phyloP scores from a whole-genome alignment of 2,113 vertebrate genomes.

The Protobothrops mucrosquamatus region DNA sequence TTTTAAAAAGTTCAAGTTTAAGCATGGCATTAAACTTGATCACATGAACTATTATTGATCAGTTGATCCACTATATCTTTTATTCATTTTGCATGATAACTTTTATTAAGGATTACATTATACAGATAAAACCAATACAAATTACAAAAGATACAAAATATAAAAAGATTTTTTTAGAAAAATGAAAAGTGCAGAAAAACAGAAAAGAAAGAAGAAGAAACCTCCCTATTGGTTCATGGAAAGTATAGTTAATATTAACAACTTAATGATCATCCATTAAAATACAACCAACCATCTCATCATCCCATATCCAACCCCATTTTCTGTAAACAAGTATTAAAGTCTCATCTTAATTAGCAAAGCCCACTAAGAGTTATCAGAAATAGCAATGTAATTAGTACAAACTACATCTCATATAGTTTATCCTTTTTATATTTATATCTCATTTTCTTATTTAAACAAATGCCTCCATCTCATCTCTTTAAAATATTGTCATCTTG shows the following conservation, averaged over 20 bases:
- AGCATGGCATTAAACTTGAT: not conserved
- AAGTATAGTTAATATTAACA: not conserved
- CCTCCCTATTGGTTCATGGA: not conserved
- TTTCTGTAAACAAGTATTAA: not conserved
- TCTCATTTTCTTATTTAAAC: not conserved
- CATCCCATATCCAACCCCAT: not conserved
- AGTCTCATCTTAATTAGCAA: not conserved
- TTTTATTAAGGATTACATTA: no score
- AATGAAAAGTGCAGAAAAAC: not conserved
- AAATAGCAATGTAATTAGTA: not conserved
- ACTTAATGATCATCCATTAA: not conserved
- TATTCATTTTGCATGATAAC: no score
- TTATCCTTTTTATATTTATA: no score
- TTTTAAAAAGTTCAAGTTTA: not conserved
- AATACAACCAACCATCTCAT: not conserved
- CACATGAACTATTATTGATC: not conserved
- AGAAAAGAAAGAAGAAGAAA: not conserved
- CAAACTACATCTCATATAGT: no score
- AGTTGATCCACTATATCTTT: not conserved
- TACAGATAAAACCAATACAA: no score
- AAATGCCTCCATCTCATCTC: not conserved
- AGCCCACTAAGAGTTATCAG: not conserved
- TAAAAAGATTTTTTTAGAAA: no score
- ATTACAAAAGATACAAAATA: no score
- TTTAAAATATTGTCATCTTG: not conserved